Base-by-base conservation (phyloP, 2,888 invertebrate genomes). In the Diadegma fenestrale region DNA sequence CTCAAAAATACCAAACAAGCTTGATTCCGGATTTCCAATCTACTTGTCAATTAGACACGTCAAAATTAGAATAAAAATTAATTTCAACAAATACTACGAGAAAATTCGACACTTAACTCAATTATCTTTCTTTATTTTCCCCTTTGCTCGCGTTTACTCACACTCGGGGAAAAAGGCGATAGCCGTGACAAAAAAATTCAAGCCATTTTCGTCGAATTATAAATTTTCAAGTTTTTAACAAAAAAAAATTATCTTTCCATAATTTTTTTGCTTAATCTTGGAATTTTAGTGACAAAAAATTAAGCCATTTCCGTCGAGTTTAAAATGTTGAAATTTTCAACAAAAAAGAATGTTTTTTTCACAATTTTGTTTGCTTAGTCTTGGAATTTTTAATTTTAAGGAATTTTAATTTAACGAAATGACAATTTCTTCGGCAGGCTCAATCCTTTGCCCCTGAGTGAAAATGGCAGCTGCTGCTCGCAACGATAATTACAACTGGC, bases 1-100 rank as follows among this genome's bases (percentile, higher is more conserved):
- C 72, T 48, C 51, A 51, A 69, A 19, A 54, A 48, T 78, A 69
- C 73, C 73, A 85, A 85, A 81, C 54, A 85, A 85, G 75, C 75
- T 75, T 75, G 54, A 54, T n/a, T 73, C 43, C 43, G 14, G 66
- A 41, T 73, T 22, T 66, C 33, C 45, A 72, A 66, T 64, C 72
- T 80, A 73, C 76, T 64, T 71, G 26, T 80, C 43, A 41, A 78
- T 4, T 54, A 14, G 12, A 43, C 41, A 54, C 68, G 19, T 22
- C 17, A 30, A 1, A 63, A 75, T 58, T 14, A 58, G 26, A 5
- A 58, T 26, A 2, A 26, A 68, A 79, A 78, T 14, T 71, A 45
- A 7, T 85, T 75, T 79, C 69, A 63, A 75, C 75, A 69, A 69
- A 26, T 26, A 43, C 81, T 85, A 79, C 77, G 30, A 66, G 33